Conservation (phyloP, 2,797 vertebrate species). For the Antennarius maculatus region DNA sequence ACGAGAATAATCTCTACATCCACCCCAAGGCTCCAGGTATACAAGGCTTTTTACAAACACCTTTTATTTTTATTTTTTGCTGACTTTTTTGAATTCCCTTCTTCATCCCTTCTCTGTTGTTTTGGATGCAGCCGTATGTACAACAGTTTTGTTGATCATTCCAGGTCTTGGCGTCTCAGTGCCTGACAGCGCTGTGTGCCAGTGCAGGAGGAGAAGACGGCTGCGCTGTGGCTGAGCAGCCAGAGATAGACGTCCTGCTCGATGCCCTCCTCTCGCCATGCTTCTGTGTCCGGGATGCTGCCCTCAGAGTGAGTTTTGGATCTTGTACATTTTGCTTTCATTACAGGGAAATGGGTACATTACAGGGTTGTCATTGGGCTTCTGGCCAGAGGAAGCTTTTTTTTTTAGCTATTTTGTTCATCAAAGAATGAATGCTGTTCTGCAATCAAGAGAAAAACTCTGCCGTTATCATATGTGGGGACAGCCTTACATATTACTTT, state of each 20-base stretch:
- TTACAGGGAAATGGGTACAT: neutral
- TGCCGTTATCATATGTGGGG: neutral
- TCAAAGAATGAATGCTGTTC: neutral
- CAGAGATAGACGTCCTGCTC: conserved; percentile 92
- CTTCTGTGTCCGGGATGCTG: conserved; percentile 92
- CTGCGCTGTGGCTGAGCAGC: conserved; percentile 93
- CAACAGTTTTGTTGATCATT: conserved; percentile 17
- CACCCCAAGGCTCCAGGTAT: conserved; percentile 91
- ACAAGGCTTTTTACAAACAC: neutral
- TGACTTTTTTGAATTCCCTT: neutral
- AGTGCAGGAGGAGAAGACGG: conserved; percentile 90
- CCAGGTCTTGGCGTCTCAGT: conserved; percentile 91
- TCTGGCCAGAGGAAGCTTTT: neutral
- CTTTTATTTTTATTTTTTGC: neutral
- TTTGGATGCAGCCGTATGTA: neutral
- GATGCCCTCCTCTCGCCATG: conserved; percentile 89
- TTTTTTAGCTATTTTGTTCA: neutral
- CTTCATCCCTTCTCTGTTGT: neutral
- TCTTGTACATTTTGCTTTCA: neutral
- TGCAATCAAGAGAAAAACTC: neutral
- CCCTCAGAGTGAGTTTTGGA: conserved; percentile 86
- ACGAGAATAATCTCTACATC: conserved; percentile 89
- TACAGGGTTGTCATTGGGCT: neutral
- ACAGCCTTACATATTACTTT: neutral
- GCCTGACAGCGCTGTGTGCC: conserved; percentile 87